Conservation (phyloP, 2,888 invertebrate genomes). For the Cotesia congregata region DNA sequence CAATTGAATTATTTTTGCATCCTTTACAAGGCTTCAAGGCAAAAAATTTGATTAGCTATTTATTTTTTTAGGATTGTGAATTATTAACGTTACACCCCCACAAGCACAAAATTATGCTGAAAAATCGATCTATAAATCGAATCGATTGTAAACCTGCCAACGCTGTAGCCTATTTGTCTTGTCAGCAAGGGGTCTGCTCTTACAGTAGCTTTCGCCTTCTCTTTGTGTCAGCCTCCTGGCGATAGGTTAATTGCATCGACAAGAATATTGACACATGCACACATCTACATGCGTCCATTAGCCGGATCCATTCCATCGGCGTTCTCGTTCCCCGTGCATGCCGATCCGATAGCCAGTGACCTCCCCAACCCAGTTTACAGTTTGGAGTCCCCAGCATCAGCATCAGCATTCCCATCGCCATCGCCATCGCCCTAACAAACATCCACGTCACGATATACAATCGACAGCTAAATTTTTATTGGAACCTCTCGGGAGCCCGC, state of each 20-base stretch:
- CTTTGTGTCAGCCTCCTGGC: conserved; percentile 26
- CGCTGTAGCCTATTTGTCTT: conserved; percentile 9
- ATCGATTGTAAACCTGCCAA: background rate
- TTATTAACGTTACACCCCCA: too few species aligned
- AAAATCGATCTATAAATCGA: background rate
- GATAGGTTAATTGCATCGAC: conserved; percentile 55
- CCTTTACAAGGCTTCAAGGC: too few species aligned
- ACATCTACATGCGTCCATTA: background rate
- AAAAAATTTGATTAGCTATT: too few species aligned
- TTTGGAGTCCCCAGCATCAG: background rate
- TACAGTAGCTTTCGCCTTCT: conserved; percentile 14
- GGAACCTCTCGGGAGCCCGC: background rate
- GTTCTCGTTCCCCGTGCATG: background rate
- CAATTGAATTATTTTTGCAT: too few species aligned
- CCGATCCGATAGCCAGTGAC: background rate
- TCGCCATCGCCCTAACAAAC: background rate
- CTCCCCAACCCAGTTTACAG: background rate
- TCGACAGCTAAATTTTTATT: conserved; percentile 1
- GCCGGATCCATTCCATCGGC: background rate
- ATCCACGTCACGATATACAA: background rate
- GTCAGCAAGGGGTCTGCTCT: background rate
- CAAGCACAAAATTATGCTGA: background rate
- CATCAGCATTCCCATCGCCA: background rate
- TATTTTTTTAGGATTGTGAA: too few species aligned
- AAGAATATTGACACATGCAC: conserved; percentile 44